Evolutionary conservation across 2,888 invertebrate species (phyloP).

Genomic region (Eristalis arbustorum): DNA sequence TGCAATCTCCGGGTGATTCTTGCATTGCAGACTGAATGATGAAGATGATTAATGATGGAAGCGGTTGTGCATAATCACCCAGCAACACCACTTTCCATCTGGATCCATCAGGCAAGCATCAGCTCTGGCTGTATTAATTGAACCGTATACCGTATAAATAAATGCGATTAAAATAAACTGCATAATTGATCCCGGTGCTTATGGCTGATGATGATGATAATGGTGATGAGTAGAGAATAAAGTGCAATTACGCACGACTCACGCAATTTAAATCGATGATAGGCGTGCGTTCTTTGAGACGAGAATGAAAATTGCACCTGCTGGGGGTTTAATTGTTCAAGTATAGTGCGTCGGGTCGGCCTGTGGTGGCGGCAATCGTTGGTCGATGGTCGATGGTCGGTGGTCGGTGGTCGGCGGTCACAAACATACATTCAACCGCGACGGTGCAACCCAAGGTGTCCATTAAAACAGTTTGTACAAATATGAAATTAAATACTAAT

Average conservation of each 20-base stretch:
- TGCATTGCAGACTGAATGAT: constrained; percentile 12
- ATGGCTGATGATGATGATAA: constrained; percentile 65
- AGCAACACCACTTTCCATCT: constrained; percentile 56
- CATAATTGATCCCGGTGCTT: constrained; percentile 53
- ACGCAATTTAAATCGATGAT: constrained; percentile 60
- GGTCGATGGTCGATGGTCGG: not conserved
- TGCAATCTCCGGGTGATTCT: not conserved
- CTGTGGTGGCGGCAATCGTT: not conserved
- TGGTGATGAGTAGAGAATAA: constrained; percentile 67
- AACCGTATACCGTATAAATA: constrained; percentile 64
- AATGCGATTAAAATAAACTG: constrained; percentile 69
- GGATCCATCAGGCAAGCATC: constrained; percentile 50
- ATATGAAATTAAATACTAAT: constrained; percentile 70
- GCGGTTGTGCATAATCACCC: constrained; percentile 36
- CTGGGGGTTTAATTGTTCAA: constrained; percentile 60
- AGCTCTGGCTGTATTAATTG: constrained; percentile 49
- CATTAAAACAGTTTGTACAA: constrained; percentile 70
- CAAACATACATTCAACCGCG: constrained; percentile 42
- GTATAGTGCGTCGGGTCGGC: constrained; percentile 25
- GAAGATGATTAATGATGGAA: constrained; percentile 59
- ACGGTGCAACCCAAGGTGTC: constrained; percentile 46
- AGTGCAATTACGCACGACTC: constrained; percentile 56
- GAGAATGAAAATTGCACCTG: constrained; percentile 41
- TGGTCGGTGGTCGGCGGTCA: constrained; percentile 11
- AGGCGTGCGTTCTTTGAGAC: constrained; percentile 52